Evolutionary conservation across 2,888 invertebrate genomes (phyloP).

Genomic region (Mesopsocus fuscifrons): DNA sequence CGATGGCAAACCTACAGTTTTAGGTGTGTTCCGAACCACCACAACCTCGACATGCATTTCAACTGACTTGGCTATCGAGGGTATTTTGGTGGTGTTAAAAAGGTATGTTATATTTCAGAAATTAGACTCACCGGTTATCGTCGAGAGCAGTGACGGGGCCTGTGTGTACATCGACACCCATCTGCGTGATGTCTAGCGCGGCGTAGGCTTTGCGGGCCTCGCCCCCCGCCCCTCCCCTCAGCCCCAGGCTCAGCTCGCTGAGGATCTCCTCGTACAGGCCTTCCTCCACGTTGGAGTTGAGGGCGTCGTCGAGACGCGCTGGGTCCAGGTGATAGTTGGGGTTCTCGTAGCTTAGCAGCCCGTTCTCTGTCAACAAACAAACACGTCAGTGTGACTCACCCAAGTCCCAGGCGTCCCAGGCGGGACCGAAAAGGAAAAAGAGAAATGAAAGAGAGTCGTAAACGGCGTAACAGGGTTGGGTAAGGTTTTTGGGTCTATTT

Average conservation of each 20-base stretch:
- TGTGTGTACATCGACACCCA: conserved; percentile 47
- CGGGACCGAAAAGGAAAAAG: conserved; percentile 12
- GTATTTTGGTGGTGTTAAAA: too few relatives aligned
- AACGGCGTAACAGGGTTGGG: too few relatives aligned
- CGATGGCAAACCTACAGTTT: too few relatives aligned
- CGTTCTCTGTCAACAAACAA: conserved; percentile 63
- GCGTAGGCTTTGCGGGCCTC: conserved; percentile 39
- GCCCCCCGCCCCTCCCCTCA: conserved; percentile 31
- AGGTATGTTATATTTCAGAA: too few relatives aligned
- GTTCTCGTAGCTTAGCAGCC: conserved; percentile 77
- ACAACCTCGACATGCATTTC: too few relatives aligned
- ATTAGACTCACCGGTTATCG: conserved; percentile 4
- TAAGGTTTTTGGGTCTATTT: conserved; percentile 12
- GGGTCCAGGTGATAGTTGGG: conserved; percentile 76
- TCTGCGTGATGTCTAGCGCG: conserved; percentile 42
- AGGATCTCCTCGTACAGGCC: conserved; percentile 46
- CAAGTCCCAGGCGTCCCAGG: too few relatives aligned
- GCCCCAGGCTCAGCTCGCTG: conserved; percentile 34
- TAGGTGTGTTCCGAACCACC: too few relatives aligned
- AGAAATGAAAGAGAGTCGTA: too few relatives aligned
- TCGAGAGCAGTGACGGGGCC: conserved; percentile 29
- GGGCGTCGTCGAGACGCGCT: conserved; percentile 53
- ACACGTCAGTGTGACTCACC: background rate
- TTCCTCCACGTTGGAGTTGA: conserved; percentile 41
- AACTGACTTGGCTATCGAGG: too few relatives aligned